Conservation (phyloP, 2,888 invertebrate genomes). For the Norana najaformis region DNA sequence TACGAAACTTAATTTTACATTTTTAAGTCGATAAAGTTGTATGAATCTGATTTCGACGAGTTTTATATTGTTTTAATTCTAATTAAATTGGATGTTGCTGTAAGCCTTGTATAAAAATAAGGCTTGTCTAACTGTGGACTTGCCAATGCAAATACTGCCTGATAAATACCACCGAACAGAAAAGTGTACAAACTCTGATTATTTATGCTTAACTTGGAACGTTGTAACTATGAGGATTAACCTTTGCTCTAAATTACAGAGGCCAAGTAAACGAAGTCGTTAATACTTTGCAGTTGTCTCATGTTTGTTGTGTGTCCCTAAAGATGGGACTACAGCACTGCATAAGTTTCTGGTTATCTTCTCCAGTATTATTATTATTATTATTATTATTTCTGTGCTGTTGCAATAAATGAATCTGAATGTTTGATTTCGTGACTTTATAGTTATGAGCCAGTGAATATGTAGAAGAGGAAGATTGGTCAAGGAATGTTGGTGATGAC, state of each 20-base stretch:
- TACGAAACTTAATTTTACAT: not conserved
- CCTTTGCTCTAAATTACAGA: not conserved
- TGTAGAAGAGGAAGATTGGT: too few relatives aligned
- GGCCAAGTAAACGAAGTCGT: not conserved
- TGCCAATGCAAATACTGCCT: not conserved
- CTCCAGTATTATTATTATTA: not conserved
- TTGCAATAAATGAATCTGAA: too few relatives aligned
- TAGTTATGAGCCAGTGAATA: too few relatives aligned
- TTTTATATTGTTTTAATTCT: not conserved
- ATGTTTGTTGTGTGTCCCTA: not conserved
- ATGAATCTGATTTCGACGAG: not conserved
- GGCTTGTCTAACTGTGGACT: not conserved
- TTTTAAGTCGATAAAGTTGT: not conserved
- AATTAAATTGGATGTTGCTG: too few relatives aligned
- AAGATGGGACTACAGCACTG: too few relatives aligned
- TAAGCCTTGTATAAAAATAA: too few relatives aligned
- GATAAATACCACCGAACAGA: not conserved
- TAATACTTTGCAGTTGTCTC: not conserved
- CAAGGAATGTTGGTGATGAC: too few relatives aligned
- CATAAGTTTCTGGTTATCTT: not conserved
- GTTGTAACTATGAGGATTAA: not conserved
- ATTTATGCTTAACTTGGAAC: not conserved
- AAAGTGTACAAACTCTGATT: not conserved
- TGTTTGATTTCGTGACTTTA: too few relatives aligned
- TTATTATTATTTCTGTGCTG: too few relatives aligned